Percentiles rank a stretch among this genome's conserved stretches.
These are phyloP conservation scores for Tinea pellionella DNA, from an alignment of 2,888 invertebrate genomes.

Conservation along the genomic window DNA sequence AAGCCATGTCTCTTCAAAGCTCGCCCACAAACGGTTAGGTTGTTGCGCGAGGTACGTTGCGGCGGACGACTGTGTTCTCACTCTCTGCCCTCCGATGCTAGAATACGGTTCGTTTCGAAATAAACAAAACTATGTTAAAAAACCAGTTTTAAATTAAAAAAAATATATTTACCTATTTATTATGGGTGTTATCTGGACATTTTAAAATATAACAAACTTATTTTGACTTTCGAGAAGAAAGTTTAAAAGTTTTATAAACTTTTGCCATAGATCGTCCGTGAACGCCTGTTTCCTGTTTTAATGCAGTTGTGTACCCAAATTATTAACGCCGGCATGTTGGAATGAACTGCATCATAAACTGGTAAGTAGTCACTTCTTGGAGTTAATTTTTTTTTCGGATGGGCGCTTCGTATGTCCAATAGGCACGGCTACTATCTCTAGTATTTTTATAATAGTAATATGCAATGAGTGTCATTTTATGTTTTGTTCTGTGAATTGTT, in stretches of 20 bases:
- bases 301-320: slow-evolving; percentile 1
- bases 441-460: neutral
- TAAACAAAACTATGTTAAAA: neutral
- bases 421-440: neutral
- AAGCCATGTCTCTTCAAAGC: slow-evolving; percentile 4
- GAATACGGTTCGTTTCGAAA: neutral
- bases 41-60: neutral
- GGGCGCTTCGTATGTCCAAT: neutral
- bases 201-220: neutral
- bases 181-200: neutral
- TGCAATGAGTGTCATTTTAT: neutral
- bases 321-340: neutral
- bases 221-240: neutral
- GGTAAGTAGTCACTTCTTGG: neutral
- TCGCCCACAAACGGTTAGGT: neutral
- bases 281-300: slow-evolving; percentile 8
- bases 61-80: slow-evolving; percentile 5
- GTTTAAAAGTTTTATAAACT: slow-evolving; percentile 1
- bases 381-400: neutral
- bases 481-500: slow-evolving; percentile 6
- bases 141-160: neutral
- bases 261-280: slow-evolving; percentile 4
- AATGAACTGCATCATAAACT: neutral
- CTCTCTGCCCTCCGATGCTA: neutral
- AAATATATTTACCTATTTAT: neutral